Evolutionary conservation across 2,888 invertebrate genomes (phyloP).

Genomic region (Bimastos eiseni): DNA sequence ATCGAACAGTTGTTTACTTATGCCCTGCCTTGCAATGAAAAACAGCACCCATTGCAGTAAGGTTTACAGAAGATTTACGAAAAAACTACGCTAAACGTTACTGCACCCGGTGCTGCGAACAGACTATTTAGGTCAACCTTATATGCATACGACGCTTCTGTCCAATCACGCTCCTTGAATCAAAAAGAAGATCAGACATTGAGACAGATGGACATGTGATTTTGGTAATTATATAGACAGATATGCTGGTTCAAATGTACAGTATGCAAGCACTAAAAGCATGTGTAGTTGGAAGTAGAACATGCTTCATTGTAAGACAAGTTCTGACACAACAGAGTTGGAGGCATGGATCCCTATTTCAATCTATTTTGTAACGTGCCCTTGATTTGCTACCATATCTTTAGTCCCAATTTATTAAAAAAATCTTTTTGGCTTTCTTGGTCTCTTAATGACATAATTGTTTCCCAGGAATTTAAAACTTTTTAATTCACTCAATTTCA

Average conservation of each 20-base stretch:
- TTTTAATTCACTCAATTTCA: neutral
- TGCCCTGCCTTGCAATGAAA: too few species aligned
- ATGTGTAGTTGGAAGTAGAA: neutral
- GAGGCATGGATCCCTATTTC: neutral
- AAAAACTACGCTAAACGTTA: too few species aligned
- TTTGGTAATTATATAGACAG: too few species aligned
- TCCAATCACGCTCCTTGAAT: too few species aligned
- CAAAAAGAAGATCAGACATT: too few species aligned
- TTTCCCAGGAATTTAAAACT: neutral
- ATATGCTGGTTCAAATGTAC: neutral
- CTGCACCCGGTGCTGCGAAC: too few species aligned
- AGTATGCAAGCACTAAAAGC: neutral
- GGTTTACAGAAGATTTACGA: too few species aligned
- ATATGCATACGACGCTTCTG: too few species aligned
- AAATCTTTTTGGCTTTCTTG: neutral
- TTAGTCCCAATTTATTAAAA: neutral
- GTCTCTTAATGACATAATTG: neutral
- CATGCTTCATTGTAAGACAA: neutral
- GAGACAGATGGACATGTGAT: too few species aligned
- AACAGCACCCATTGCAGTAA: too few species aligned
- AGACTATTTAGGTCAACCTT: too few species aligned
- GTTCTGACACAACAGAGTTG: neutral
- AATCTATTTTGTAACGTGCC: neutral
- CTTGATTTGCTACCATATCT: neutral
- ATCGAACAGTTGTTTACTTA: too few species aligned